A percentile compares a stretch with the other conserved stretches of the same genome.
Conservation (phyloP, 2,113 vertebrate genomes). For the Carettochelys insculpta region DNA sequence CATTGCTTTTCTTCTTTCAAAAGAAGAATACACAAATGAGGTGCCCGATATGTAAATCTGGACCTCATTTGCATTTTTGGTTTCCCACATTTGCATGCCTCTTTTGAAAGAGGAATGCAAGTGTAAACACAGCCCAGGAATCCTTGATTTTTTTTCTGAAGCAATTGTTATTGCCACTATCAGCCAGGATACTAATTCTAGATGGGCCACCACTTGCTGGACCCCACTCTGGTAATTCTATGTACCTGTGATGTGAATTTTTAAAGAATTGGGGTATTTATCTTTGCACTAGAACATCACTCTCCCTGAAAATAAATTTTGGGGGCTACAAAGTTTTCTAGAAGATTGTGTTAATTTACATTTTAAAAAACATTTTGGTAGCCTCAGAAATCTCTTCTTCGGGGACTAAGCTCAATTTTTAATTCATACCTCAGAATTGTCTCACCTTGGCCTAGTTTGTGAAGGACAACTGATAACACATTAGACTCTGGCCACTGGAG, state of each 20-base stretch:
- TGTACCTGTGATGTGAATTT: not conserved
- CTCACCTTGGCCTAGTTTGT: slow-evolving; percentile 24
- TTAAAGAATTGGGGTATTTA: not conserved
- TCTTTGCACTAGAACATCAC: not conserved
- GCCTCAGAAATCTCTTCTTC: slow-evolving; percentile 32
- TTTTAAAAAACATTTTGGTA: not conserved
- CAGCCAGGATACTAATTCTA: not conserved
- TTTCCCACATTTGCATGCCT: too few species aligned
- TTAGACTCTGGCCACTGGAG: fast-evolving
- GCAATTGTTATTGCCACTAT: not conserved
- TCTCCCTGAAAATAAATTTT: not conserved
- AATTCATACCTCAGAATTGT: not conserved
- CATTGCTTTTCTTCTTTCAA: too few species aligned
- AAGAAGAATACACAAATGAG: too few species aligned
- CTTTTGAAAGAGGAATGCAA: too few species aligned
- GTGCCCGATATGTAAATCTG: too few species aligned
- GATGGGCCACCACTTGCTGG: not conserved
- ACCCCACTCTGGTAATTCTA: not conserved
- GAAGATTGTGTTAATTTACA: not conserved
- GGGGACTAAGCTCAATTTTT: slow-evolving; percentile 7
- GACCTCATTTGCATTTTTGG: too few species aligned
- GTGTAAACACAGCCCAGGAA: too few species aligned
- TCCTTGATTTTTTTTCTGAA: not conserved
- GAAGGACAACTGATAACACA: slow-evolving; percentile 20
- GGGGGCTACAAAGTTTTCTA: not conserved